Base-by-base conservation (phyloP, 53 echinoderm and acorn worm species). In the Temnopleurus reevesii region DNA sequence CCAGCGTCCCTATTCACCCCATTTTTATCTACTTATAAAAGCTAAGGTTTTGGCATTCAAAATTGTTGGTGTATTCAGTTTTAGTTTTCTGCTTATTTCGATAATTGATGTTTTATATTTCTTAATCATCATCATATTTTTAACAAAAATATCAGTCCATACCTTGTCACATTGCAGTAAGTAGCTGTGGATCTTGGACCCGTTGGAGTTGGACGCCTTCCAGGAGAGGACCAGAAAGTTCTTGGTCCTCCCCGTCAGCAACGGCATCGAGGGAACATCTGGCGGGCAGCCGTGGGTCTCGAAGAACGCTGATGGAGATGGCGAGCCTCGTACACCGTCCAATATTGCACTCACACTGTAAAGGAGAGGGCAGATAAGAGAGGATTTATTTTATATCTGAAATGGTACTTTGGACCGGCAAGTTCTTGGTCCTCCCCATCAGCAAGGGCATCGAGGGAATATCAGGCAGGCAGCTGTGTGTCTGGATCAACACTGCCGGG, bases 281-380 rank as follows among this genome's bases (percentile, higher is more conserved):
- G 99, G 96, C 12, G 92, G 94, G 46, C 94, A 99, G 28, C 93
- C 94, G 38, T 54, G 90, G 55, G 96, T 99, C 90, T 90, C 92
- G 81, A 99, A 99, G 36, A 61, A 45, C 55, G 90, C 91, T 19
- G 95, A 65, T 59, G 91, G 93, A 64, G 99, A 99, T 36, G 93
- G 96, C 66, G 89, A 77, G 8, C 99, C 99, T 51, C 87, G 92
- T 45, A 94, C 90, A 28, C 91, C 92, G 76, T 96, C 99, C 89
- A 94, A 93, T 99, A 99, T 99, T 99, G 99, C 99, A 99, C 99
- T 92, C 93, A 99, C 94, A 91, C 96, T 99, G 93, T 33, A 55
- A 79, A 77, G 17, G 18, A 17, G 18, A 49, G 26, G 41, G 15
- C 28, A 26, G 25, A 12, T 47, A 46, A 28, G 5, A 63, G 10